These are phyloP conservation scores for Drosophila chauvacae DNA, from an alignment of 1,140 invertebrate genomes.

Conservation along the genomic window DNA sequence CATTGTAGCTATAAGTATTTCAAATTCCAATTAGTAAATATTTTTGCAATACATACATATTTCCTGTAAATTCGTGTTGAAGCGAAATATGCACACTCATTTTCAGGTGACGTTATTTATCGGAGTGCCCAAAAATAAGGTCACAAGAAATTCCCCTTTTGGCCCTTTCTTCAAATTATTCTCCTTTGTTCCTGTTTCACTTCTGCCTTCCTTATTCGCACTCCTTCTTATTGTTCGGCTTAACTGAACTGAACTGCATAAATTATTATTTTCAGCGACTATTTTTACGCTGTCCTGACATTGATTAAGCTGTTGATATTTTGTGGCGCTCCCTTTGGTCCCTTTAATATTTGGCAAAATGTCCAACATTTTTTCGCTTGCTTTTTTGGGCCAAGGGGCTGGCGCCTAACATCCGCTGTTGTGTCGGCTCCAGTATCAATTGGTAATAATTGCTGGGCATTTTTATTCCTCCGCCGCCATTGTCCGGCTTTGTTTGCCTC, in stretches of 20 bases:
- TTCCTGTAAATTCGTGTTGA: not conserved
- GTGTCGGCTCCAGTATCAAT: slow-evolving; percentile 54
- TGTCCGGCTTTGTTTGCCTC: slow-evolving; percentile 53
- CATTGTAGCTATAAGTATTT: not conserved
- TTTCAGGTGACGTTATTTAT: slow-evolving; percentile 16
- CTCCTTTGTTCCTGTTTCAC: slow-evolving; percentile 7
- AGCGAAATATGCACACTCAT: slow-evolving; percentile 3
- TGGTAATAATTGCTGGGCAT: slow-evolving; percentile 65
- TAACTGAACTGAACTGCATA: slow-evolving; percentile 69
- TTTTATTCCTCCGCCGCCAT: slow-evolving; percentile 35
- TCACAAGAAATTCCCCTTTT: slow-evolving; percentile 22
- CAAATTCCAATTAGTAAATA: accelerated
- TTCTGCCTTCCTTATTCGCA: slow-evolving; percentile 6
- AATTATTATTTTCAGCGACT: slow-evolving; percentile 71
- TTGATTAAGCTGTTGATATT: slow-evolving; percentile 74
- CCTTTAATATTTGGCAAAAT: slow-evolving; percentile 34
- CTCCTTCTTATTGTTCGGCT: slow-evolving; percentile 42
- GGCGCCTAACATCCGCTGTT: slow-evolving; percentile 8
- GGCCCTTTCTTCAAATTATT: not conserved
- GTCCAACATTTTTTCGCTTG: slow-evolving; percentile 29
- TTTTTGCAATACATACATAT: not conserved
- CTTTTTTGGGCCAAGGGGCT: slow-evolving; percentile 10
- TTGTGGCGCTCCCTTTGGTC: slow-evolving; percentile 28
- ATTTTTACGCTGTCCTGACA: slow-evolving; percentile 64
- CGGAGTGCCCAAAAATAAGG: slow-evolving; percentile 20